Evolutionary conservation across 2,113 vertebrate genomes (phyloP), one percentile per base, ranked within the genome.

Genomic region (Phylloscopus trochilus): DNA sequence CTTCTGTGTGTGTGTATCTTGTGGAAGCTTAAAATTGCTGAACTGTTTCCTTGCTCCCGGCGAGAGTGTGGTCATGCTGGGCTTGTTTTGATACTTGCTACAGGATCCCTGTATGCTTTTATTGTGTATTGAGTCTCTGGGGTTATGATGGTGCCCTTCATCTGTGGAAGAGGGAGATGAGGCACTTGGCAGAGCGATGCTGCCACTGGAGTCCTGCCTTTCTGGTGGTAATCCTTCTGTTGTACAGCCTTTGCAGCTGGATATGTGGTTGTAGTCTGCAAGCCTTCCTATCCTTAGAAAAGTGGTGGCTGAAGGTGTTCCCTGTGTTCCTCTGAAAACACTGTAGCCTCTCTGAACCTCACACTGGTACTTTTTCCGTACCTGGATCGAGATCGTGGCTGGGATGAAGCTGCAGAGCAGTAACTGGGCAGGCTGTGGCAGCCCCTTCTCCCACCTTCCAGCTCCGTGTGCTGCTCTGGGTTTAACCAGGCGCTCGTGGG

Each of bases 111-210:
- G 8, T 49, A 3, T 79, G 39, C 27, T 90, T 77, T 66, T 58
- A 33, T 8, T 66, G 75, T 52, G 12, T 56, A 33, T 7, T 60
- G 76, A 58, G 13, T 63, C 19, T 87, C 5, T 77, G 4, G 0
- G 41, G 59, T 66, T 17, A 15, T 14, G 43, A 9, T 55, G 67
- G 10, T 82, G 39, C 26, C 28, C 55, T 85, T 83, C 33, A 33
- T 53, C 30, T 47, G 9, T 60, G 26, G 15, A 41, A 77, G 39
- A 53, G 43, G 11, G 26, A 75, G 68, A 66, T 24, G 39, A 80
- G 21, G 17, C 1, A 0, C 55, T 67, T 55, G 35, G 27, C 9
- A 26, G 21, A 27, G 31, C 2, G 1, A 69, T 51, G 30, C 43
- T 79, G 15, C 37, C 0, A 0, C 55, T 66, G 23, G 44, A 72